Evolutionary conservation across 2,797 vertebrate genomes (phyloP).

Genomic region (Gadopsis bispinosus): DNA sequence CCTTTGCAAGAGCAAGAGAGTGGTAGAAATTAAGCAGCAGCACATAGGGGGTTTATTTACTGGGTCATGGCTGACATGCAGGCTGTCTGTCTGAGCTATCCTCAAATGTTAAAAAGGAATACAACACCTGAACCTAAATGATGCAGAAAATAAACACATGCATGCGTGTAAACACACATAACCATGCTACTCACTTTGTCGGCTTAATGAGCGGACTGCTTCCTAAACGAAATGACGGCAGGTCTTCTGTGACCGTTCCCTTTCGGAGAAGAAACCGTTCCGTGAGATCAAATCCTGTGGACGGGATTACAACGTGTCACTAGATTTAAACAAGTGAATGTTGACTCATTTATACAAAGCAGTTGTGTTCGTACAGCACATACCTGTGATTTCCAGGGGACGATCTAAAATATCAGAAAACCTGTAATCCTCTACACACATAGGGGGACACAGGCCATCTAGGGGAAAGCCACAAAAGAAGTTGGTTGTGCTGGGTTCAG

Average conservation of each 20-base stretch:
- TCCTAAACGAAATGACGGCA: slow-evolving; percentile 91
- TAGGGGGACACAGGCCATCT: slow-evolving; percentile 88
- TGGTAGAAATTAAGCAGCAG: slow-evolving; percentile 17
- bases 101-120: slow-evolving; percentile 13
- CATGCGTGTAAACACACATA: neutral
- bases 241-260: slow-evolving; percentile 87
- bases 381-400: slow-evolving; percentile 88
- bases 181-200: slow-evolving; percentile 88
- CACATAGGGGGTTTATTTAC: slow-evolving; percentile 40
- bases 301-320: slow-evolving; percentile 28
- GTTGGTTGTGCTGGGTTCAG: neutral
- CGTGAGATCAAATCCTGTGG: slow-evolving; percentile 93
- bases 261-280: slow-evolving; percentile 92
- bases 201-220: slow-evolving; percentile 90
- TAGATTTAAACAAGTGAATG: neutral
- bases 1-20: slow-evolving; percentile 9
- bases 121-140: slow-evolving; percentile 19
- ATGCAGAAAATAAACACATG: slow-evolving; percentile 10
- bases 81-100: slow-evolving; percentile 29
- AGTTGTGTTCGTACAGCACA: slow-evolving; percentile 16
- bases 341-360: neutral
- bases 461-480: slow-evolving; percentile 48
- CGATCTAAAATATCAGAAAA: slow-evolving; percentile 82
- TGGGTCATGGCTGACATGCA: slow-evolving; percentile 4
- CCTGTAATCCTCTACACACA: slow-evolving; percentile 83